Evolutionary conservation across 2,113 vertebrate genomes (phyloP).

Genomic region (Saimiri boliviensis): DNA sequence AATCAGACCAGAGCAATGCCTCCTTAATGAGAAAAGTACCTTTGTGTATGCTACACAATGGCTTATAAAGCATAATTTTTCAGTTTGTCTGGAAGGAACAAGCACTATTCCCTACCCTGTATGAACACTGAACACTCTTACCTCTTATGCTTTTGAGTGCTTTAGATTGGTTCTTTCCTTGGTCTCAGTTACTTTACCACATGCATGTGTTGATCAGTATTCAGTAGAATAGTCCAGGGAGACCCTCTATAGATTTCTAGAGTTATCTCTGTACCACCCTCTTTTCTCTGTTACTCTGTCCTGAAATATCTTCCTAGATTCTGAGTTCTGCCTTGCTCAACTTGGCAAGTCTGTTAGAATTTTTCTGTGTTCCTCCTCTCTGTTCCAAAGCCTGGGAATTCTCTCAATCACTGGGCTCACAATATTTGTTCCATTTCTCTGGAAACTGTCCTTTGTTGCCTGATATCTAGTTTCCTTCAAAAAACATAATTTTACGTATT

Average conservation of each 20-base stretch:
- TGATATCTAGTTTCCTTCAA: not conserved
- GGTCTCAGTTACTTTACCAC: not conserved
- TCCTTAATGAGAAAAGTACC: not conserved
- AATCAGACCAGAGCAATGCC: not conserved
- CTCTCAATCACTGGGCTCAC: not conserved
- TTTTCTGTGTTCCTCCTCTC: not conserved
- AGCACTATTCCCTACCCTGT: not conserved
- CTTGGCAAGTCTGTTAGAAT: not conserved
- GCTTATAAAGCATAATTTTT: not conserved
- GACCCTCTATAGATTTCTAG: not conserved
- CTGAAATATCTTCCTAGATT: not conserved
- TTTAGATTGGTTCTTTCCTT: not conserved
- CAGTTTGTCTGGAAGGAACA: not conserved
- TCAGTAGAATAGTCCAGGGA: not conserved
- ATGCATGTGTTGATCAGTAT: not conserved
- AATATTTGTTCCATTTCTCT: not conserved
- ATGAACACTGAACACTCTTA: not conserved
- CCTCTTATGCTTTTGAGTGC: not conserved
- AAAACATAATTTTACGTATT: not conserved
- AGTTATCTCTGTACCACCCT: not conserved
- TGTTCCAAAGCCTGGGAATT: not conserved
- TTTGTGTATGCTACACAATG: not conserved
- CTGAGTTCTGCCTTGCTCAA: not conserved
- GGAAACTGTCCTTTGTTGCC: not conserved
- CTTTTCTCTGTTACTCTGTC: not conserved